Base-by-base conservation (phyloP, 2,113 vertebrate genomes). In the Ammodytes dubius region DNA sequence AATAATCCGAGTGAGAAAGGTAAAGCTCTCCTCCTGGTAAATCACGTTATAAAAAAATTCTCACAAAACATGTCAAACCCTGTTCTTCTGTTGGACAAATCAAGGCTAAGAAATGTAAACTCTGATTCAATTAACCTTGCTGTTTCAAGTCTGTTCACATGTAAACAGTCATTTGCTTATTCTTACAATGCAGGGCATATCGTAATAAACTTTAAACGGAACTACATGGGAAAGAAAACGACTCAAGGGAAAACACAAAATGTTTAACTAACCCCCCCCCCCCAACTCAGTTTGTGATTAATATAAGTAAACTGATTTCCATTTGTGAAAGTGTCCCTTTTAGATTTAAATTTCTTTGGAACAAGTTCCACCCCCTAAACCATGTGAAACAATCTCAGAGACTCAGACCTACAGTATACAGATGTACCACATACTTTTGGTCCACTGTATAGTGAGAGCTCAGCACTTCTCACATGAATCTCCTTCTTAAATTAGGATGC, bases 401-500 rank as follows among this genome's bases (percentile, higher is more conserved):
- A 13, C 19, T 2, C 9, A 37, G 14, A 37, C 27, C 75, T 19
- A 19, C 49, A 3, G 6, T 19, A 74, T 46, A 19, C 27, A 40
- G 2, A 27, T 52, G 4, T 9, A 35, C 42, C 11, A 19, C 66
- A 70, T 42, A n/a, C 35, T 14, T 81, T 6, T 37, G 0, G 14
- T 12, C 19, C 27, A 27, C 27, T 27, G 49, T 27, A 63, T 19
- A 19, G 14, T 63, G 6, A 67, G 27, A 63, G 6, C 63, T 68
- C 40, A 53, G 17, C 19, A 15, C 19, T n/a, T 35, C 67, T 76
- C 53, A 47, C 7, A 71, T 54, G 46, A 79, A 78, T 67, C 8
- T 50, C 4, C 74, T 77, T 19, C n/a, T 56, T 46, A 42, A 35
- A 45, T 68, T 35, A 61, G 68, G 59, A 79, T 69, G 37, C 75